Evolutionary conservation across 1,140 invertebrate species (phyloP).

Genomic region (Diplogasteroides magnus): DNA sequence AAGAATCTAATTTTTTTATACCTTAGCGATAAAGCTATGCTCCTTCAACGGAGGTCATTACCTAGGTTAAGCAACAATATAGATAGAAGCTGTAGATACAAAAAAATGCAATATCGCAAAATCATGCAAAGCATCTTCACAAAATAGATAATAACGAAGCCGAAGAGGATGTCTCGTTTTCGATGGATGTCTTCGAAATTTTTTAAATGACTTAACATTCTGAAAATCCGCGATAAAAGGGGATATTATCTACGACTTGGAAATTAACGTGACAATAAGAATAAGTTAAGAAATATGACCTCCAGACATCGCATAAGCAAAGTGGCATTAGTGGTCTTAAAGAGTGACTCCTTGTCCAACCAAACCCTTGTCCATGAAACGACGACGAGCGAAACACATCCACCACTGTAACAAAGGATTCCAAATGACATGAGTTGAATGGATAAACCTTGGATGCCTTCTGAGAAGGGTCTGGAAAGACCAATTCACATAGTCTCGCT

Average conservation of each 20-base stretch:
- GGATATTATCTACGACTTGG: no score
- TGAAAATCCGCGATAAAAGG: no score
- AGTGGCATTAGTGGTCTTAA: slow-evolving; percentile 8
- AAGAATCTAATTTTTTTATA: no score
- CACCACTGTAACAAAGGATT: slow-evolving; percentile 71
- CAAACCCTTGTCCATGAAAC: slow-evolving; percentile 98
- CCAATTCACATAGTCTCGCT: slow-evolving; percentile 79
- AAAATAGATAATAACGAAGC: no score
- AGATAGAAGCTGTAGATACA: no score
- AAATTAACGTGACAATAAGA: background rate
- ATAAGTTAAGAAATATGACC: background rate
- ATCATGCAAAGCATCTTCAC: no score
- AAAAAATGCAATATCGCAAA: no score
- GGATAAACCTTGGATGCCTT: slow-evolving; percentile 86
- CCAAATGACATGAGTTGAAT: background rate
- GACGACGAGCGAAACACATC: slow-evolving; percentile 97
- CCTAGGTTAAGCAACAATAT: no score
- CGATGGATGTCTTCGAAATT: background rate
- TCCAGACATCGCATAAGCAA: background rate
- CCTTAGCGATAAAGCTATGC: no score
- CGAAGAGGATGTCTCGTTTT: background rate
- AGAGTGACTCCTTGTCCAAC: slow-evolving; percentile 62
- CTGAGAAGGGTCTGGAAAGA: slow-evolving; percentile 79
- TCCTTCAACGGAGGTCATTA: no score
- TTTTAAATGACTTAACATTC: background rate